A percentile compares a stretch with the other conserved stretches of the same genome.
phyloP scores from a whole-genome alignment of 2,888 invertebrate species.

The Stomorhina lunata region DNA sequence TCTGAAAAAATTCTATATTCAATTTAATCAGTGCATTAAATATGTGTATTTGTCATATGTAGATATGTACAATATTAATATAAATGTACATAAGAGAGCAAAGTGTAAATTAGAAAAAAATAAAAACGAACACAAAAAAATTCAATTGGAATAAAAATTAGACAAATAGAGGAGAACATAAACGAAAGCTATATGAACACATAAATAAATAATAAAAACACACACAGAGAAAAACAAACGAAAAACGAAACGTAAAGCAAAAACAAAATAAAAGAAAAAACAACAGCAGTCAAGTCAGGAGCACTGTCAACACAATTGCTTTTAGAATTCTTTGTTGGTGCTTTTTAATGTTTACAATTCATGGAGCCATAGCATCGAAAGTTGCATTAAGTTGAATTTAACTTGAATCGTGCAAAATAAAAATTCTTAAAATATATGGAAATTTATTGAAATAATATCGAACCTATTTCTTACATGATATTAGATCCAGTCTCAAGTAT shows the following conservation, averaged over 20 bases:
- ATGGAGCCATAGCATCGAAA: too few relatives aligned
- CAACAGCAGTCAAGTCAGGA: background rate
- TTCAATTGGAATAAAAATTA: constrained; percentile 64
- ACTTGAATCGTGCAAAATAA: too few relatives aligned
- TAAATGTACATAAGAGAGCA: constrained; percentile 41
- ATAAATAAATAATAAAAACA: constrained; percentile 30
- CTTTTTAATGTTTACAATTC: too few relatives aligned
- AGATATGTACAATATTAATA: background rate
- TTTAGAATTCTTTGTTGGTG: too few relatives aligned
- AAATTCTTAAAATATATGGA: too few relatives aligned
- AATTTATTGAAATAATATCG: too few relatives aligned
- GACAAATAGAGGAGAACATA: constrained; percentile 55
- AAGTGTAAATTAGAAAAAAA: constrained; percentile 62
- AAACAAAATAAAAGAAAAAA: constrained; percentile 47
- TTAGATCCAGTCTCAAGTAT: too few relatives aligned
- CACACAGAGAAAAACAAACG: constrained; percentile 22
- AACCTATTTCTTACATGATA: too few relatives aligned
- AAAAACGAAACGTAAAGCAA: constrained; percentile 10
- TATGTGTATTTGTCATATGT: constrained; percentile 54
- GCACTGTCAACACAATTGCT: too few relatives aligned
- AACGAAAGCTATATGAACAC: constrained; percentile 31
- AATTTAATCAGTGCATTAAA: constrained; percentile 63
- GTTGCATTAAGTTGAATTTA: too few relatives aligned
- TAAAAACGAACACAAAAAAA: constrained; percentile 42
- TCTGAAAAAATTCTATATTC: constrained; percentile 52